Conservation (phyloP, 1,140 invertebrate genomes). For the Lucilia cuprina region DNA sequence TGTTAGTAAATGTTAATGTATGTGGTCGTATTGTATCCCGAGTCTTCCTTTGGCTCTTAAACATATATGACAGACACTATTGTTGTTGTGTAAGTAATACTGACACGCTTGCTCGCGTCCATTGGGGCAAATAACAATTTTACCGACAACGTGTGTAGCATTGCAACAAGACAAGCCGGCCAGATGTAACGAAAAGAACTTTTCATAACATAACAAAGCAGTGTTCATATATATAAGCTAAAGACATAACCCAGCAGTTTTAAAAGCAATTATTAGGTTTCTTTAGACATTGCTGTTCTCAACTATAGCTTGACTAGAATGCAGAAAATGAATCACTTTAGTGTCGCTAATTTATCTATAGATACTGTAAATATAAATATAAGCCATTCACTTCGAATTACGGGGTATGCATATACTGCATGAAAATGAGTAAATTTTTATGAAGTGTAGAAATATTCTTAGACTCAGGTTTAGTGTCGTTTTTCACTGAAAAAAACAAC, state of each 20-base stretch:
- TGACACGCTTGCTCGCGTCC: neutral
- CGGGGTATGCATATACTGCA: no score
- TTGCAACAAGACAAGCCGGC: neutral
- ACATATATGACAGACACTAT: neutral
- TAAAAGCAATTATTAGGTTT: no score
- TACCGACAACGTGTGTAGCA: neutral
- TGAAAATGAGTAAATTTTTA: neutral
- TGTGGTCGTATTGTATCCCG: neutral
- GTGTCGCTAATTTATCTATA: no score
- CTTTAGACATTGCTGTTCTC: no score
- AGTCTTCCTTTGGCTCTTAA: neutral
- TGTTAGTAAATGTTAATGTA: neutral
- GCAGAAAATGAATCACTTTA: no score
- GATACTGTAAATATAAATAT: no score
- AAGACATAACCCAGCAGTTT: no score
- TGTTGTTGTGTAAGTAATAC: slow-evolving; percentile 3
- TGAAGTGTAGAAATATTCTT: neutral
- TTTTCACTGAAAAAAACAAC: neutral
- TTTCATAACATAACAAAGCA: no score
- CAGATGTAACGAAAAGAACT: neutral
- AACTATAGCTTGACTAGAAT: no score
- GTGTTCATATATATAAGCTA: no score
- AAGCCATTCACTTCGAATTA: no score
- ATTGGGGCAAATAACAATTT: neutral
- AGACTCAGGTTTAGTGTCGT: neutral